A percentile compares a stretch with the other conserved stretches of the same genome.
phyloP scores from a whole-genome alignment of 2,797 vertebrate species.

The Onychomys arenicola region DNA sequence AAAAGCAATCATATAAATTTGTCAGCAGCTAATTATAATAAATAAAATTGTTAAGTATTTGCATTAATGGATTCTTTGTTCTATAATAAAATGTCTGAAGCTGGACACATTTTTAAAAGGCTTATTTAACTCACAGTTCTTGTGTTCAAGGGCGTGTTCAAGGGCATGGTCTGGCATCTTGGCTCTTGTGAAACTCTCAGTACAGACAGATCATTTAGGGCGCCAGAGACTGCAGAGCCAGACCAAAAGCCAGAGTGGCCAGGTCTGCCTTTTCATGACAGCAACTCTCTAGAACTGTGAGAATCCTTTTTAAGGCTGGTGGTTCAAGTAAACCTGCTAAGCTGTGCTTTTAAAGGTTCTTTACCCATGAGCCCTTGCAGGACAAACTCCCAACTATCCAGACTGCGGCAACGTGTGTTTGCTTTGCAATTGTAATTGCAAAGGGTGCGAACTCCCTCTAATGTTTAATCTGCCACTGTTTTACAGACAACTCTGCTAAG shows the following conservation, averaged over 20 bases:
- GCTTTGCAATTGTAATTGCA: constrained; percentile 11
- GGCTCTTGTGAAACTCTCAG: neutral
- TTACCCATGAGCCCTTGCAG: neutral
- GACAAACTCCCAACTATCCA: neutral
- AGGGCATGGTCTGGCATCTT: neutral
- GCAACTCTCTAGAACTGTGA: neutral
- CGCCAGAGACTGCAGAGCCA: neutral
- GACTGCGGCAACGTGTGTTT: neutral
- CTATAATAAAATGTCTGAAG: neutral
- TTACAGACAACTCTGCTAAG: constrained; percentile 12
- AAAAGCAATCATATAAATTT: neutral
- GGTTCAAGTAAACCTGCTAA: neutral
- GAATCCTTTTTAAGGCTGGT: no score
- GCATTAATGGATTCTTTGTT: neutral
- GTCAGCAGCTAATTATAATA: neutral
- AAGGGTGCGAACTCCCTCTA: neutral
- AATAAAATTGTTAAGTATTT: neutral
- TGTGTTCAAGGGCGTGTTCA: neutral
- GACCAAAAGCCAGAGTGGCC: neutral
- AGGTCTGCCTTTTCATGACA: neutral
- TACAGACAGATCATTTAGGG: no score
- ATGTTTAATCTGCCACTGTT: neutral
- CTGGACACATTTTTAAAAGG: neutral
- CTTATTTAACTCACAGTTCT: neutral
- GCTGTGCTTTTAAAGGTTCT: neutral